Evolutionary conservation across 2,797 vertebrate species (phyloP), one percentile per base, ranked within the genome.

Genomic region (Artibeus jamaicensis): DNA sequence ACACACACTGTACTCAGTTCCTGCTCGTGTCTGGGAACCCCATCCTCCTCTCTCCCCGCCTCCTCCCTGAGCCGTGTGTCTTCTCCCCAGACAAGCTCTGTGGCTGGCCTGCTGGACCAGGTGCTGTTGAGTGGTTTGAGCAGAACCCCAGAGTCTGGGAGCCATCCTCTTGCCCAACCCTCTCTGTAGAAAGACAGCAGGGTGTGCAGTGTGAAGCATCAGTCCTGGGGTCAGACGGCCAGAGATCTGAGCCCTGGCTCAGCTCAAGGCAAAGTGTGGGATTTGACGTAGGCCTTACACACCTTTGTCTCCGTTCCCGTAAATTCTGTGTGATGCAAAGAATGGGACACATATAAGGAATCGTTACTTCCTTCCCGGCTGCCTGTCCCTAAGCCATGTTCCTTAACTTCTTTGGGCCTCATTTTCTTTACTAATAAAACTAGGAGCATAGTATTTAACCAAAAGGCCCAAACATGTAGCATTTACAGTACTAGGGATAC

Each of bases 131-230:
- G 18, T 8, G 46, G 39, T 37, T 44, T 50, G 46, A 57, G 46
- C 26, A 77, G 18, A 59, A 57, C 7, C 32, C 24, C 53, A 39
- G 86, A 21, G 0, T 19, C 6, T 11, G 37, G 70, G 39, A n/a
- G 9, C 77, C 12, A 0, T 32, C 29, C 7, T 53, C 29, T 71
- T 32, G 59, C 11, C 26, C 0, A 29, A 65, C n/a, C 42, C 7
- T 62, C 16, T 44, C 6, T 21, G 22, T 19, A 22, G 55, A 53
- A n/a, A 90, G 21, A 65, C 0, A 14, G 59, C 8, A 19, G 34
- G 44, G 32, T 0, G 0, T 15, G 4, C 1, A 0, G 5, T 1
- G 39, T 2, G 26, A 48, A 8, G 24, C 32, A 8, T n/a, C 5
- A 0, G 4, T 18, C 22, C 37, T 42, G 14, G 42, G 32, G 10